These are phyloP conservation scores for Synodontis membranacea DNA, from an alignment of 2,113 vertebrate species.

Conservation along the genomic window DNA sequence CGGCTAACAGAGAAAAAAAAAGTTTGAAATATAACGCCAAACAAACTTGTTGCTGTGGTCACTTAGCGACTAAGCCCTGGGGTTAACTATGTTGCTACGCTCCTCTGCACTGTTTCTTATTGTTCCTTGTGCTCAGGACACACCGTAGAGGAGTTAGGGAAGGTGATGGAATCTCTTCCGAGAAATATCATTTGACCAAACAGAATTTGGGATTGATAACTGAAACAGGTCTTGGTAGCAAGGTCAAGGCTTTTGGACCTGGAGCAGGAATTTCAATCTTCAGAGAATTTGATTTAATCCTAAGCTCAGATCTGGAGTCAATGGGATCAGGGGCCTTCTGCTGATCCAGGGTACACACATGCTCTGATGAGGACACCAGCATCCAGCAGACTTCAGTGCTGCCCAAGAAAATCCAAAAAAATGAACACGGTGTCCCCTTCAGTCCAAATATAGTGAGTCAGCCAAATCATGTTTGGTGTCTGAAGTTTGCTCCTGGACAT, in stretches of 20 bases:
- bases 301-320: neutral
- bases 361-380: neutral
- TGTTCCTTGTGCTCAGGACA: no score
- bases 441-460: neutral
- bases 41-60: neutral
- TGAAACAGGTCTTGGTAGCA: neutral
- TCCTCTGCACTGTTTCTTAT: neutral
- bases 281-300: neutral
- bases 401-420: neutral
- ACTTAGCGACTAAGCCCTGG: neutral
- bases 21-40: neutral
- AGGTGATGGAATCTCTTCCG: neutral
- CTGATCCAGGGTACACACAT: neutral
- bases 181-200: conserved; percentile 1
- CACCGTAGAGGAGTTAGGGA: neutral
- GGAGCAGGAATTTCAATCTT: neutral
- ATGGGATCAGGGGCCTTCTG: neutral
- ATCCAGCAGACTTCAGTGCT: neutral
- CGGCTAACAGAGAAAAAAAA: neutral
- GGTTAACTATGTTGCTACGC: neutral
- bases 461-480: neutral
- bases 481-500: neutral
- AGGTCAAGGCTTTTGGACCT: neutral
- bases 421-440: neutral
- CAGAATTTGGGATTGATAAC: neutral